Base-by-base conservation (phyloP, 2,797 vertebrate species). In the Acestrorhynchus altus region DNA sequence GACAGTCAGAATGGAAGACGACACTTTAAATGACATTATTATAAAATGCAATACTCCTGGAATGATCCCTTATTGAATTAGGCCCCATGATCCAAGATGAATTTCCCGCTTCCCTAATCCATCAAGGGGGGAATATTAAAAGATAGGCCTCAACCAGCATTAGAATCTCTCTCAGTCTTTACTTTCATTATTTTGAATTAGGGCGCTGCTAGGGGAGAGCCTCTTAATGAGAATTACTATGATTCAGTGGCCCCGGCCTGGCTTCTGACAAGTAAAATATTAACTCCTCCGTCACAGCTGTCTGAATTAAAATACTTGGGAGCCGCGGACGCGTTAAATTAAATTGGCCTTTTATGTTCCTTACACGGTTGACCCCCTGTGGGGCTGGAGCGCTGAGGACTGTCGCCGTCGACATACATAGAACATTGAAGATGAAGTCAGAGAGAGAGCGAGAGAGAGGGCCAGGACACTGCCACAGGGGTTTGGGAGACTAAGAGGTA, bases 11-110 rank as follows among this genome's bases (percentile, higher is more conserved):
- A 99, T 98, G 96, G 97, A 97, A 98, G 96, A 97, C 96, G 98
- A 99, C 98, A 99, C 97, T 98, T 98, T 98, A 99, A 99, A 99
- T 99, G 97, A 98, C 97, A 98, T 99, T 98, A 99, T 99, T 98
- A 99, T 99, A 99, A 99, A 99, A 99, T 98, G 98, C 98, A 99
- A 99, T 99, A 99, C 98, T 99, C 98, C 95, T 95, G 97, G 96
- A 99, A 99, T 98, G 97, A 99, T 99, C 96, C 96, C 94, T 99
- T 98, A 99, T 99, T 98, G 96, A 98, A 99, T 99, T 99, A 99
- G 96, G 95, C 93, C 95, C 95, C 97, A 97, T 98, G 98, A 99
- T 99, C 96, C 95, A 96, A 98, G 98, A 99, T 99, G 98, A 99
- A 99, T 99, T 98, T 98, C 96, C 96, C 93, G 94, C 94, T 97